Base-by-base conservation (phyloP, 2,113 vertebrate species). In the Laticauda colubrina region DNA sequence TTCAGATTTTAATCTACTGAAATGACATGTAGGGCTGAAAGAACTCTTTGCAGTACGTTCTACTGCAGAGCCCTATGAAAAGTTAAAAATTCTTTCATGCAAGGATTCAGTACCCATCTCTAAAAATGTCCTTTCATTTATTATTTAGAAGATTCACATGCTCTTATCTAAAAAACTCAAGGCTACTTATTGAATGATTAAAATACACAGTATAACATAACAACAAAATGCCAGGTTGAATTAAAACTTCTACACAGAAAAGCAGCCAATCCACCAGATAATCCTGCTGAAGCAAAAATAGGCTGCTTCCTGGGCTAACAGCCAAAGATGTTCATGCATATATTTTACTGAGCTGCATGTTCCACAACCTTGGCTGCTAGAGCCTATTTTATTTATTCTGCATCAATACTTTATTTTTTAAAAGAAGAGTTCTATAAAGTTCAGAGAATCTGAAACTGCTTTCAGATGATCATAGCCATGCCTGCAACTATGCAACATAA, bases 1-100 rank as follows among this genome's bases (percentile, higher is more conserved):
- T 88, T 89, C 87, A 85, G 53, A 88, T 92, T 89, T 92, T 92
- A 89, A 85, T 88, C 48, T 57, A 43, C 18, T 89, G 89, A 56
- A 11, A 23, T n/a, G 87, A 57, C 88, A 56, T 34, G 87, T 34
- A 92, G 26, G 51, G 85, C 89, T 89, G 92, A 85, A 85, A 43
- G 81, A 85, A 85, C 26, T 56, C 53, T 57, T 15, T 57, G 43
- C 69, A 48, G 20, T n/a, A 92, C 55, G 8, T 55, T 75, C 51
- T 5, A n/a, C 48, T 45, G 86, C 43, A 34, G 69, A 57, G 34
- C 51, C 8, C 53, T 56, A 9, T 39, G 45, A 29, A 45, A 89
- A 57, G 34, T 56, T 34, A 89, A 57, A 57, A 81, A 89, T 12
- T 57, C 64, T 92, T 89, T 48, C 18, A 85, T n/a, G 5, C 14